A percentile compares a stretch with the other conserved stretches of the same genome.
Evolutionary conservation across 2,888 invertebrate genomes (phyloP).

Genomic region (Drosophila greeni): DNA sequence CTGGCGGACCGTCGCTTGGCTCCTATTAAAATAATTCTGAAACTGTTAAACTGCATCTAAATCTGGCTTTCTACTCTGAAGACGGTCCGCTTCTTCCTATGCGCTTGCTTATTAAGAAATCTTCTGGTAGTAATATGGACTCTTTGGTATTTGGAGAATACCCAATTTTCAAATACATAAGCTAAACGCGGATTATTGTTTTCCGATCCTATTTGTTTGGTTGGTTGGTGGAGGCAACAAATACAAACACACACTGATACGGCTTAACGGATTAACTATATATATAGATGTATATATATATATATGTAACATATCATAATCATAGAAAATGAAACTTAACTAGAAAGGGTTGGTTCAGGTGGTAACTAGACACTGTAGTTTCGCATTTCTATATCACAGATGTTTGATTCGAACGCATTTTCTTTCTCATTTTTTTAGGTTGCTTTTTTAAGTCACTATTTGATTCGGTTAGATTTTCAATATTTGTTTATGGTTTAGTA

Average conservation of each 20-base stretch:
- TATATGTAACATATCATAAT: conserved; percentile 35
- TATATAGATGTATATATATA: conserved; percentile 40
- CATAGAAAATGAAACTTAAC: conserved; percentile 38
- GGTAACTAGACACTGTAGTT: conserved; percentile 38
- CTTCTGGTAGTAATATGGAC: conserved; percentile 79
- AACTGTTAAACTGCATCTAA: background rate
- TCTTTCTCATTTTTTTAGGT: conserved; percentile 34
- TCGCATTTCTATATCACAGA: conserved; percentile 30
- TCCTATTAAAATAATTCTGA: background rate
- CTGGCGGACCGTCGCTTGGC: background rate
- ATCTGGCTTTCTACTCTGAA: background rate
- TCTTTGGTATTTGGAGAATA: conserved; percentile 77
- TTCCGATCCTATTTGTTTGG: conserved; percentile 21
- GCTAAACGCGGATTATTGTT: conserved; percentile 45
- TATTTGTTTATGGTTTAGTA: conserved; percentile 49
- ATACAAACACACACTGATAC: conserved; percentile 52
- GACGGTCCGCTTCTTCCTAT: conserved; percentile 26
- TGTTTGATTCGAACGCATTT: conserved; percentile 14
- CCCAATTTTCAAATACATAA: conserved; percentile 61
- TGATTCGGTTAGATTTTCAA: conserved; percentile 44
- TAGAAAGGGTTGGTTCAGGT: conserved; percentile 51
- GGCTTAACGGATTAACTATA: conserved; percentile 45
- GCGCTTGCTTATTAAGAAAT: conserved; percentile 78
- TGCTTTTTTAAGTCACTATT: conserved; percentile 42
- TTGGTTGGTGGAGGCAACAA: conserved; percentile 43